Evolutionary conservation across 2,113 vertebrate species (phyloP).

Genomic region (Phalacrocorax carbo): DNA sequence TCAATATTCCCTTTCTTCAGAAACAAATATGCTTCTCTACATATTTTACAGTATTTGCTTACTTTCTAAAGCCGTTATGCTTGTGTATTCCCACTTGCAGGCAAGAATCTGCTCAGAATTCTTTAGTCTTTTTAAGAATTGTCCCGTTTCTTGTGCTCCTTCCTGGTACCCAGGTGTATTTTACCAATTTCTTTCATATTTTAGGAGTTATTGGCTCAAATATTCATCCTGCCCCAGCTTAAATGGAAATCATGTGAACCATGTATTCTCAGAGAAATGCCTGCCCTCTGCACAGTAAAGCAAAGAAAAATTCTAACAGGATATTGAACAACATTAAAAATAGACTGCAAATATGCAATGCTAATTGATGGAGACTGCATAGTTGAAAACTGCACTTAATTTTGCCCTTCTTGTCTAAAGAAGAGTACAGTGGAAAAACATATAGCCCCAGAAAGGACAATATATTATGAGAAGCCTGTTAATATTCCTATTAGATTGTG

Average conservation of each 20-base stretch:
- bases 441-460: not conserved
- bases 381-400: not conserved
- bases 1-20: not conserved
- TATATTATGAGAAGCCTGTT: not conserved
- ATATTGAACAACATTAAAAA: not conserved
- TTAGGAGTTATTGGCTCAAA: not conserved
- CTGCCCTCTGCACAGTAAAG: not conserved
- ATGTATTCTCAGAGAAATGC: not conserved
- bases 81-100: not conserved
- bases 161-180: not conserved
- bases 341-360: not conserved
- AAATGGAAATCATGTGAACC: not conserved
- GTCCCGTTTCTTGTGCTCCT: not conserved
- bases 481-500: not conserved
- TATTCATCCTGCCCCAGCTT: not conserved
- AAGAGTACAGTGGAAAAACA: not conserved
- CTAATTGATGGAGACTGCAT: not conserved
- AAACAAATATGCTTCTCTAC: not conserved
- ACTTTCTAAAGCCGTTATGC: not conserved
- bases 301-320: not conserved
- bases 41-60: not conserved
- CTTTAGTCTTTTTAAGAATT: not conserved
- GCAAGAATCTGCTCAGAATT: not conserved
- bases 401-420: not conserved
- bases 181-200: slow-evolving; percentile 15